phyloP scores from a whole-genome alignment of 1,140 invertebrate species.

The Drosophila hydei region DNA sequence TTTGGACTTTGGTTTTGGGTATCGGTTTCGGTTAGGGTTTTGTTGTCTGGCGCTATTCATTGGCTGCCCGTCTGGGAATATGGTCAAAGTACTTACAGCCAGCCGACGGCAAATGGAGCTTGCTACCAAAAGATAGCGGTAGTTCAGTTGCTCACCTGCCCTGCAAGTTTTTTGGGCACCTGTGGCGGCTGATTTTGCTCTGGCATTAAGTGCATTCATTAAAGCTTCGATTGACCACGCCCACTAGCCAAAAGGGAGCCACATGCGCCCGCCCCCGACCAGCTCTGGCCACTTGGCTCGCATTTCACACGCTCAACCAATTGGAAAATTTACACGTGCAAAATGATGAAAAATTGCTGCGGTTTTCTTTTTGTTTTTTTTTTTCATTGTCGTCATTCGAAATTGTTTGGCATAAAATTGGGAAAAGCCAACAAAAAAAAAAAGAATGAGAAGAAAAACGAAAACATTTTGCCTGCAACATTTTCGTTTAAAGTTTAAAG shows the following conservation, averaged over 20 bases:
- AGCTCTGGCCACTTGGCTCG: slow-evolving; percentile 11
- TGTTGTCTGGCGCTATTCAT: background rate
- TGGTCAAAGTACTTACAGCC: background rate
- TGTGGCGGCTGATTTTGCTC: slow-evolving; percentile 13
- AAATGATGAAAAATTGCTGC: slow-evolving; percentile 83
- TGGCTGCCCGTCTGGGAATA: background rate
- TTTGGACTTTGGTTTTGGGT: no score
- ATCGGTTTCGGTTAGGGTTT: no score
- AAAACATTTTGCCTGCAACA: slow-evolving; percentile 59
- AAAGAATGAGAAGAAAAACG: no score
- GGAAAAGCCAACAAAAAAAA: slow-evolving; percentile 63
- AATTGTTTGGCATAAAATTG: slow-evolving; percentile 72
- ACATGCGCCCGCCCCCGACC: slow-evolving; percentile 8
- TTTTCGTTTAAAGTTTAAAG: slow-evolving; percentile 76
- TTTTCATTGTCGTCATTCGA: slow-evolving; percentile 48
- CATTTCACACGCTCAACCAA: slow-evolving; percentile 76
- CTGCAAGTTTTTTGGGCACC: slow-evolving; percentile 1
- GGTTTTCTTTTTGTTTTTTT: slow-evolving; percentile 66
- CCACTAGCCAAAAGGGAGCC: no score
- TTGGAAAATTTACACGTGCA: slow-evolving; percentile 83
- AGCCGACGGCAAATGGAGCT: slow-evolving; percentile 31
- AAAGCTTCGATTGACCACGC: slow-evolving; percentile 13
- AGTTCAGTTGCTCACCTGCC: no score
- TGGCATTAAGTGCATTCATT: slow-evolving; percentile 7
- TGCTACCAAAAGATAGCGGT: background rate